Evolutionary conservation across 1,140 invertebrate genomes (phyloP).

Genomic region (Idris sp.): DNA sequence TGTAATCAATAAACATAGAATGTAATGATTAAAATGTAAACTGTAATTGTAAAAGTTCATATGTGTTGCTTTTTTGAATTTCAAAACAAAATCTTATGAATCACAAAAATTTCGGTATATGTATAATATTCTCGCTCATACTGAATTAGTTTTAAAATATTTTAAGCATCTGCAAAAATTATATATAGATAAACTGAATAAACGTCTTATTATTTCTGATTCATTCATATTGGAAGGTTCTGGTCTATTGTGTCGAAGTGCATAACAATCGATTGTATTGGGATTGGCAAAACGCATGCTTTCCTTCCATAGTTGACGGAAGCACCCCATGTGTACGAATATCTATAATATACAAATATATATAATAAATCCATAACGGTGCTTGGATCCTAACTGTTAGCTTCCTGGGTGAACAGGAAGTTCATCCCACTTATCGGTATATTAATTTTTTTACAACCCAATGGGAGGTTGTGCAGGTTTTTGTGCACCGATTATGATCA

Average conservation of each 20-base stretch:
- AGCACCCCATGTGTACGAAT: conserved; percentile 6
- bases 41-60: too few relatives aligned
- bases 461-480: conserved; percentile 46
- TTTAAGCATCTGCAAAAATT: conserved; percentile 18
- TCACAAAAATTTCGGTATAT: too few relatives aligned
- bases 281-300: conserved; percentile 29
- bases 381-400: conserved; percentile 56
- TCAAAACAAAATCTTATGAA: too few relatives aligned
- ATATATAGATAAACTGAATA: conserved; percentile 3
- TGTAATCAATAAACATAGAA: too few relatives aligned
- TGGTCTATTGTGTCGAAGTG: conserved; percentile 10
- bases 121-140: too few relatives aligned
- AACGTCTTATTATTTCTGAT: conserved; percentile 26
- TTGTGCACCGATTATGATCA: conserved; percentile 57
- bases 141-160: too few relatives aligned
- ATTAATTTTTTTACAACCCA: conserved; percentile 73
- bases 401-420: conserved; percentile 66
- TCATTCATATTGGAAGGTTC: conserved; percentile 16
- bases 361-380: conserved; percentile 67
- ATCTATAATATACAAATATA: conserved; percentile 2
- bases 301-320: conserved; percentile 9
- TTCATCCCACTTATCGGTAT: conserved; percentile 64
- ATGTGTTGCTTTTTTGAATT: too few relatives aligned
- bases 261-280: conserved; percentile 15
- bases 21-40: too few relatives aligned